Evolutionary conservation across 2,797 vertebrate species (phyloP), one percentile per base, ranked within the genome.

Genomic region (Falco berigora): DNA sequence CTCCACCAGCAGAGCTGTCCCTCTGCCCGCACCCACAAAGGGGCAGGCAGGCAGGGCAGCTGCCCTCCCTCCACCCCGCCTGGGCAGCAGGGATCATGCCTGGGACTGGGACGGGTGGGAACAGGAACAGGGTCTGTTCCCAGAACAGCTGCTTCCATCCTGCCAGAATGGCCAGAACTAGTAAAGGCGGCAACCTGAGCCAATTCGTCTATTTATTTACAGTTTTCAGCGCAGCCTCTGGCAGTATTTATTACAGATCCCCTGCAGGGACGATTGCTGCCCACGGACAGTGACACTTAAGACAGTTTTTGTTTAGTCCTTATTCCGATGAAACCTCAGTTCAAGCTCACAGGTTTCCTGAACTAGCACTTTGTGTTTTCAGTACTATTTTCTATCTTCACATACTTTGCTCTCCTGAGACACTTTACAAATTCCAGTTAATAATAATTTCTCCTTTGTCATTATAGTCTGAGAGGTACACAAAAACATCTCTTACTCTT

Each of bases 351-450:
- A 74, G 13, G 24, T 72, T 78, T 76, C 61, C 78, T 42, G 69
- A 21, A 44, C 3, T 5, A 58, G 18, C 25, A 18, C 50, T 24
- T 71, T 7, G 19, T 0, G 0, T 61, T 73, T 75, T 5, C 68
- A 58, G 2, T 6, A 3, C 7, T 69, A 5, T n/a, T 28, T 53
- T 93, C 77, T 32, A 30, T 52, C 20, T 66, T 40, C 36, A 19
- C 36, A 50, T 83, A 56, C 56, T 61, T 25, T 22, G 16, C 47
- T 55, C 56, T 85, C 53, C 49, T 22, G 71, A 66, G 56, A 82
- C 23, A 3, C 28, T 28, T 88, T 8, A 64, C 12, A 38, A 72
- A 50, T 72, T 50, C 75, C 71, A 36, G 28, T 8, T 66, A 92
- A 56, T 16, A 74, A 27, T 17, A 81, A 27, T 15, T 69, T 22